Base-by-base conservation (phyloP, 2,113 vertebrate genomes). In the Capra hircus region DNA sequence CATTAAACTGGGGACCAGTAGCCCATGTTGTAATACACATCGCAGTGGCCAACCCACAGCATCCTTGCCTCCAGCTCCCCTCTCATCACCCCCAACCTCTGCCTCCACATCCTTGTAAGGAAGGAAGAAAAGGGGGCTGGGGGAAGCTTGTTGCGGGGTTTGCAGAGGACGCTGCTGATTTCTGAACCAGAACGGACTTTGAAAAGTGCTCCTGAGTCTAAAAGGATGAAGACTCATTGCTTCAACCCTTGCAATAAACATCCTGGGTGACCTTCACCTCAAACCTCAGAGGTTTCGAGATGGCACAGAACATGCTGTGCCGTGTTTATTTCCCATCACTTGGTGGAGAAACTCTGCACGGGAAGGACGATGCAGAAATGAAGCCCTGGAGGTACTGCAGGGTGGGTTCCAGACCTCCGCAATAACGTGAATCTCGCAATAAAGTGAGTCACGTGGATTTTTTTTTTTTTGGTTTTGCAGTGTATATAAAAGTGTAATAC, bases 211-310 rank as follows among this genome's bases (percentile, higher is more conserved):
- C 33, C 13, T 36, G 64, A 64, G 30, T 71, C 60, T 85, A 5
- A 92, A 78, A 45, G 96, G 93, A 67, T 21, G 91, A 96, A 86
- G 88, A 88, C 45, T 91, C 40, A 43, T 95, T 74, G 53, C 48
- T 90, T 88, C 88, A 95, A 7, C 50, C 60, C 40, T 96, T 74
- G 48, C 53, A 71, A 45, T 53, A 90, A 77, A 67, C 88, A 92
- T 95, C 94, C 71, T 92, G 90, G 52, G 36, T 71, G 71, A 67
- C 45, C 55, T 87, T 94, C 77, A 91, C 67, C 53, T 94, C 67
- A 88, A 88, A 93, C 88, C 95, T 97, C 95, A 95, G 93, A 78
- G 52, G 52, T 97, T 95, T 96, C 57, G 3, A 55, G 86, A 96
- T 30, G 8, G 5, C 23, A 21, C 27, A 85, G 93, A 85, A 96